Conservation (phyloP, 2,888 invertebrate species). For the Charanyca ferruginea region DNA sequence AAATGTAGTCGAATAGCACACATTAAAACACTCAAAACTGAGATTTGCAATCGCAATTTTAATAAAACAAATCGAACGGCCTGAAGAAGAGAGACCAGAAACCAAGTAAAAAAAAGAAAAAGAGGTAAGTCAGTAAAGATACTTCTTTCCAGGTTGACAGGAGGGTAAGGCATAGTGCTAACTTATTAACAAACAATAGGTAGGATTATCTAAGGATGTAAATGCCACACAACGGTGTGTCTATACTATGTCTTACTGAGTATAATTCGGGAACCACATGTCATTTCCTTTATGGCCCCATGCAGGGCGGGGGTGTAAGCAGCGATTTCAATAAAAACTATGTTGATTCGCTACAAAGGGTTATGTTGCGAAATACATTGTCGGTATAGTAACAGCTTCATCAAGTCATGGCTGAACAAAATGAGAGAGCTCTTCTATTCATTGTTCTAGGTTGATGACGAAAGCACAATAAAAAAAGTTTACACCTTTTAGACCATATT, state of each 20-base stretch:
- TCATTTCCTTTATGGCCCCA: slow-evolving; percentile 87
- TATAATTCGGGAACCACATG: slow-evolving; percentile 89
- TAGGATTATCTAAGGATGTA: neutral
- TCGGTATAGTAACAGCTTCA: slow-evolving; percentile 5
- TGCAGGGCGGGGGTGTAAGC: slow-evolving; percentile 74
- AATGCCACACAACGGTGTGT: slow-evolving; percentile 52
- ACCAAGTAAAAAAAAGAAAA: neutral
- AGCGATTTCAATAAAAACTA: slow-evolving; percentile 73
- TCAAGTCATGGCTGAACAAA: neutral
- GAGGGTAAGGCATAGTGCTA: neutral
- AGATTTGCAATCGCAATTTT: neutral
- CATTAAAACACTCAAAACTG: neutral
- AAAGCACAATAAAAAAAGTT: too few relatives aligned
- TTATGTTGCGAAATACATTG: slow-evolving; percentile 69
- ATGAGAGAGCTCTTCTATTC: neutral
- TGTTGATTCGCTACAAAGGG: slow-evolving; percentile 71
- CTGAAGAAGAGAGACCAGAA: neutral
- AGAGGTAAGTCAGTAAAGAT: neutral
- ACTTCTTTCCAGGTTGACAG: neutral
- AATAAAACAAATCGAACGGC: neutral
- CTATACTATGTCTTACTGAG: slow-evolving; percentile 70
- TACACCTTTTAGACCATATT: too few relatives aligned
- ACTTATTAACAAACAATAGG: slow-evolving; percentile 25
- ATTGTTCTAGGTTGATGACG: neutral
- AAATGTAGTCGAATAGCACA: neutral